These are phyloP conservation scores for Brachypteracias leptosomus DNA, from an alignment of 2,113 vertebrate species.

Conservation along the genomic window DNA sequence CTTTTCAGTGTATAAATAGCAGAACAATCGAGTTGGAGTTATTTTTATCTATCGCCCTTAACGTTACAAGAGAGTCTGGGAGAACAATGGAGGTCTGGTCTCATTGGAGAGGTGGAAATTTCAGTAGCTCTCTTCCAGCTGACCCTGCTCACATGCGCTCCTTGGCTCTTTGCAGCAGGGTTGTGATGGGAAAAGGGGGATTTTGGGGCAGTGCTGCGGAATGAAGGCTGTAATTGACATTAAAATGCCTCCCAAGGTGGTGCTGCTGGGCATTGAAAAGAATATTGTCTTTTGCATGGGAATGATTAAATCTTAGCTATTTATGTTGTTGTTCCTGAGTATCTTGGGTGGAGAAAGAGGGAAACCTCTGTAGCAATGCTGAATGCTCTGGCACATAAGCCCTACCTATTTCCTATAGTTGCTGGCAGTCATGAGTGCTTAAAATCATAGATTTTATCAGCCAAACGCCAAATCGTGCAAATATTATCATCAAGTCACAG, in stretches of 20 bases:
- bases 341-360: background rate
- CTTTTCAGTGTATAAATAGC: constrained; percentile 39
- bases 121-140: background rate
- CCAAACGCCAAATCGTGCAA: background rate
- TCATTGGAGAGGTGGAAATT: background rate
- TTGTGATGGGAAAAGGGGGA: background rate
- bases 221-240: background rate
- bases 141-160: background rate
- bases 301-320: background rate
- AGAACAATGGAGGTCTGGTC: background rate
- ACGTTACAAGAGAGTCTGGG: background rate
- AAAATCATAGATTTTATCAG: background rate
- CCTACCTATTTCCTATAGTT: background rate
- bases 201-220: background rate
- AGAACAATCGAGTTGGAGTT: background rate
- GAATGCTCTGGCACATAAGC: background rate
- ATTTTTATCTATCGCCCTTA: constrained; percentile 36
- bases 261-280: background rate
- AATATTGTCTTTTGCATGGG: background rate
- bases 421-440: background rate
- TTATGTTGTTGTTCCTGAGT: background rate
- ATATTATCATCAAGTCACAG: background rate
- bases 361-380: background rate
- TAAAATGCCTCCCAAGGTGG: background rate
- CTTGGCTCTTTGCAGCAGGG: background rate